These are phyloP conservation scores for Holotrichia oblita DNA, from an alignment of 1,140 invertebrate species.

Conservation along the genomic window DNA sequence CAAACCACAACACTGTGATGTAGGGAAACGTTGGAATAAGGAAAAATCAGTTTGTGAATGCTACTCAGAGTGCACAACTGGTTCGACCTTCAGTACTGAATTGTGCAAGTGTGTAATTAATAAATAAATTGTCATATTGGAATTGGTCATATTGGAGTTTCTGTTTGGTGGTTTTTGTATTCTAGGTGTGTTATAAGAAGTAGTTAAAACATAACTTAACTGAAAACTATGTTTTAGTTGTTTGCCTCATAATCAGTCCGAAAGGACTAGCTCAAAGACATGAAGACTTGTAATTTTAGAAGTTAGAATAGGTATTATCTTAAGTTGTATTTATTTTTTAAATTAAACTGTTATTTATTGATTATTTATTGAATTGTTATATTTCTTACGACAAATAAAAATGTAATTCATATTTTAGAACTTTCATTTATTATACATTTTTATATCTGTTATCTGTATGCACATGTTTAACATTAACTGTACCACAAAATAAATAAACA, in stretches of 20 bases:
- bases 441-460: not conserved
- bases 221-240: constrained; percentile 13
- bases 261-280: not conserved
- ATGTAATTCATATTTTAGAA: not conserved
- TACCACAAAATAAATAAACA: constrained; percentile 4
- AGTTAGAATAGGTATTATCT: not conserved
- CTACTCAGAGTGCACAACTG: not conserved
- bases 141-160: not conserved
- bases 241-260: not conserved
- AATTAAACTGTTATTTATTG: constrained; percentile 1
- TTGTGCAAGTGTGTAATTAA: not conserved
- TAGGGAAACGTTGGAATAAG: not conserved
- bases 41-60: not conserved
- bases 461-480: not conserved
- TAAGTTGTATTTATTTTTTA: constrained; percentile 1
- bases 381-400: not conserved
- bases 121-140: not conserved
- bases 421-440: not conserved
- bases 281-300: not conserved
- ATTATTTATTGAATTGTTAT: not conserved
- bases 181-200: constrained; percentile 16
- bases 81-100: not conserved
- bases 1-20: not conserved
- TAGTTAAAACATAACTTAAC: constrained; percentile 4
- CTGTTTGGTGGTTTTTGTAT: not conserved